These are phyloP conservation scores for Scartelaos histophorus DNA, from an alignment of 2,113 vertebrate species.

Conservation along the genomic window DNA sequence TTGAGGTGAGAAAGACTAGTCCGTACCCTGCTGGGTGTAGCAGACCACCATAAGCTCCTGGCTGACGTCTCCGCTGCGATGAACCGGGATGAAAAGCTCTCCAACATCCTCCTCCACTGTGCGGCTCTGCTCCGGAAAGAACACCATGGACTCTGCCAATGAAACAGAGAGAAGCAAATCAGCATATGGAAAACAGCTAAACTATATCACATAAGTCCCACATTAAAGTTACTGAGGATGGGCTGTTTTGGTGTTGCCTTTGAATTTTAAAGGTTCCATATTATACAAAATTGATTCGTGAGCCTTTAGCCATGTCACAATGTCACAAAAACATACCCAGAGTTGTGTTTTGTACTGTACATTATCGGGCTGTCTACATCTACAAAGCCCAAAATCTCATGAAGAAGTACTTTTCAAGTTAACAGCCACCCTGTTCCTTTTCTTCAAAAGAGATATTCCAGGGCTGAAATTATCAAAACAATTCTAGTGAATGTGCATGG, in stretches of 20 bases:
- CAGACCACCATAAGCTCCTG: slow-evolving; percentile 93
- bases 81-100: slow-evolving; percentile 88
- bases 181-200: neutral
- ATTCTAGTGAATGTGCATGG: too few relatives aligned
- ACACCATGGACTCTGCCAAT: slow-evolving; percentile 88
- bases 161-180: slow-evolving; percentile 10
- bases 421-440: too few relatives aligned
- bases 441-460: too few relatives aligned
- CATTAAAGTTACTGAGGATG: slow-evolving; percentile 33
- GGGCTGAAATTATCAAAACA: too few relatives aligned
- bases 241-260: slow-evolving; percentile 47
- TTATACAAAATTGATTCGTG: too few relatives aligned
- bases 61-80: slow-evolving; percentile 88
- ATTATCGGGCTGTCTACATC: too few relatives aligned
- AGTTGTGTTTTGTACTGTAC: too few relatives aligned
- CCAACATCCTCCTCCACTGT: slow-evolving; percentile 87
- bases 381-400: too few relatives aligned
- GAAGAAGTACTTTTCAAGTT: too few relatives aligned
- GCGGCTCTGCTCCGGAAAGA: slow-evolving; percentile 85
- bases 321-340: too few relatives aligned
- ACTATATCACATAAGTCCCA: slow-evolving; percentile 8
- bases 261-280: too few relatives aligned
- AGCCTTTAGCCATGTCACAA: too few relatives aligned
- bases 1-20: slow-evolving; percentile 24
- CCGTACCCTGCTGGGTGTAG: slow-evolving; percentile 89